Evolutionary conservation across 2,113 vertebrate genomes (phyloP), one percentile per base, ranked within the genome.

Genomic region (Monarcha castaneiventris): DNA sequence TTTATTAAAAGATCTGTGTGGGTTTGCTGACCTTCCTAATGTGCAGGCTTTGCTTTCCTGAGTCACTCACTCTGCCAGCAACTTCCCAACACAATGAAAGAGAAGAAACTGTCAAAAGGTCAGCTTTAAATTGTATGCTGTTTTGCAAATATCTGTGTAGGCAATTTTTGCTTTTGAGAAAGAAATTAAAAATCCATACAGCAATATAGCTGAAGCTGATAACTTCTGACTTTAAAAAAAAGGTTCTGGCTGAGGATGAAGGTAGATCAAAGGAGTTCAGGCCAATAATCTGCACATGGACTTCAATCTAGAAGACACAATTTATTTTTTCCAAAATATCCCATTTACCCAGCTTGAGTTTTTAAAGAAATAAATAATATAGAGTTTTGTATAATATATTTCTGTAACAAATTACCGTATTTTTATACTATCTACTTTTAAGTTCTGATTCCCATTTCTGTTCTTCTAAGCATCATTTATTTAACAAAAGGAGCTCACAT

Each of bases 391-490:
- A 21, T 67, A 59, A 55, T 64, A 11, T 46, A 22, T 91, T 79
- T 92, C 88, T 58, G 56, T 37, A 67, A 78, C 35, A 91, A 95
- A 88, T 78, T 52, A 69, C 13, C 0, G 1, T 66, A 20, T 55
- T 82, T 86, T 90, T 75, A 58, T 33, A 32, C 10, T 29, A 67
- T 15, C 55, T 61, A 11, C 69, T 80, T 96, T 41, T 27, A 68
- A 82, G 67, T 83, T 90, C 88, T 79, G 10, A 14, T 84, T 92
- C 48, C 25, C 16, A 11, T 74, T 82, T 86, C 75, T 85, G 43
- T 79, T 92, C 77, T 67, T 91, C 90, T 91, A 82, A 94, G 27
- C 83, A 96, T 97, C 46, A 95, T 91, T 96, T 97, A 96, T 97
- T 96, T 80, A 97, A 87, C 79, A 95, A 85, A 90, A 96, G 96